These are phyloP conservation scores for Pedicia rivosa DNA, from an alignment of 2,888 invertebrate genomes.

Conservation along the genomic window DNA sequence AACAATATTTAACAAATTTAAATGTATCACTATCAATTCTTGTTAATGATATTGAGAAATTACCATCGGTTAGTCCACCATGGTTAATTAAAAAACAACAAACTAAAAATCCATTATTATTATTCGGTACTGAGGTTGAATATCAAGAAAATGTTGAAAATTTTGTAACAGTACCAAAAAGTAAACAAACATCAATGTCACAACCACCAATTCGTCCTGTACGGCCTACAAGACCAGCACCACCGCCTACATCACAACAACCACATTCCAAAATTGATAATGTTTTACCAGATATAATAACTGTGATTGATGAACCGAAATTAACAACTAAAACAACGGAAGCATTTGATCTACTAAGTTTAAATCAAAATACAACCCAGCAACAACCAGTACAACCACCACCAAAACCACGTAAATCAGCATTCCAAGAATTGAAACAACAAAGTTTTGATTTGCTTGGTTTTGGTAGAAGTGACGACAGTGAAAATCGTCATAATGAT, in stretches of 20 bases:
- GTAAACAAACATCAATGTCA: constrained; percentile 17
- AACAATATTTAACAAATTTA: constrained; percentile 55
- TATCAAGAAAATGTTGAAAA: constrained; percentile 72
- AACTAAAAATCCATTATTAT: constrained; percentile 33
- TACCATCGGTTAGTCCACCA: constrained; percentile 49
- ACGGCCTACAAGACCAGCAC: constrained; percentile 18
- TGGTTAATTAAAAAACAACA: constrained; percentile 56
- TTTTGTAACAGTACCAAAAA: constrained; percentile 38
- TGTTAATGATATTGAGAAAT: constrained; percentile 51
- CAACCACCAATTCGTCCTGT: constrained; percentile 23
- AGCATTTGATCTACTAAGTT: constrained; percentile 37
- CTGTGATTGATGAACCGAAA: neutral
- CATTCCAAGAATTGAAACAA: constrained; percentile 28
- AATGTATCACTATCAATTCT: constrained; percentile 50
- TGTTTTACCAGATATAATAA: constrained; percentile 14
- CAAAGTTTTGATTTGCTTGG: constrained; percentile 46
- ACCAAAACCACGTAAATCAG: constrained; percentile 19
- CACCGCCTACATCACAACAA: constrained; percentile 19
- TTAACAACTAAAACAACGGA: neutral
- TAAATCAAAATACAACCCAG: constrained; percentile 29
- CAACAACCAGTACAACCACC: too few relatives aligned
- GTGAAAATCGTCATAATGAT: too few relatives aligned
- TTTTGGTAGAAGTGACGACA: constrained; percentile 25
- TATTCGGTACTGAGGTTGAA: constrained; percentile 65
- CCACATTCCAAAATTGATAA: constrained; percentile 9